These are phyloP conservation scores for Dallia pectoralis DNA, from an alignment of 2,797 vertebrate genomes.

Conservation along the genomic window DNA sequence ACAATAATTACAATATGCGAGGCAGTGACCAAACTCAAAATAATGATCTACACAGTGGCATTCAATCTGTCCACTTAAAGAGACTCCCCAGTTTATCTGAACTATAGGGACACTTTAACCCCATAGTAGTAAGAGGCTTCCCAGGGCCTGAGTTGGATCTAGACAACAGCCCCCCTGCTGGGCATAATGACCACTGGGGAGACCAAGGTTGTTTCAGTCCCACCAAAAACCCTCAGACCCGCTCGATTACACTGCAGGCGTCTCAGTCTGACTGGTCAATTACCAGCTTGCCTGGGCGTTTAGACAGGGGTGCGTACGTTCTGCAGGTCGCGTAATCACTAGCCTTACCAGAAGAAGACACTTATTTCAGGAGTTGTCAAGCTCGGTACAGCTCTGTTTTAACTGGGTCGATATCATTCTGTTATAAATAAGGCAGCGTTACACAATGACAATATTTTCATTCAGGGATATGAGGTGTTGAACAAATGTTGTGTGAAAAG, in stretches of 20 bases:
- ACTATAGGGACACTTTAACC: not conserved
- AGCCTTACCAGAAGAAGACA: constrained; percentile 33
- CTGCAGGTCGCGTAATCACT: constrained; percentile 69
- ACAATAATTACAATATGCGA: too few species aligned
- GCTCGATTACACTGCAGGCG: constrained; percentile 78
- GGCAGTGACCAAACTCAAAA: too few species aligned
- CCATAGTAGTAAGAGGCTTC: constrained; percentile 2
- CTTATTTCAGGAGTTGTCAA: not conserved
- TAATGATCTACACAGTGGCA: too few species aligned
- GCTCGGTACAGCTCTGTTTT: not conserved
- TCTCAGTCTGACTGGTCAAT: constrained; percentile 75
- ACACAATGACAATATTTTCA: too few species aligned
- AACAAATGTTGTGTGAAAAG: not conserved
- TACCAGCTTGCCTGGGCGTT: constrained; percentile 73
- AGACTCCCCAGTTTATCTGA: not conserved
- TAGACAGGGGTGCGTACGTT: constrained; percentile 63
- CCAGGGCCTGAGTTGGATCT: constrained; percentile 38
- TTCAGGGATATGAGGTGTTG: not conserved
- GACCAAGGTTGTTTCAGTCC: constrained; percentile 69
- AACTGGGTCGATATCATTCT: too few species aligned
- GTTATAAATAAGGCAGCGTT: too few species aligned
- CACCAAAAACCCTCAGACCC: constrained; percentile 56
- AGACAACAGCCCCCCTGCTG: constrained; percentile 66
- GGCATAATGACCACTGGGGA: constrained; percentile 69
- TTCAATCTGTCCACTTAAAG: too few species aligned